Percentiles rank a stretch among this genome's conserved stretches.
Evolutionary conservation across 1,140 invertebrate genomes (phyloP).

Genomic region (Rhizoglyphus robini): DNA sequence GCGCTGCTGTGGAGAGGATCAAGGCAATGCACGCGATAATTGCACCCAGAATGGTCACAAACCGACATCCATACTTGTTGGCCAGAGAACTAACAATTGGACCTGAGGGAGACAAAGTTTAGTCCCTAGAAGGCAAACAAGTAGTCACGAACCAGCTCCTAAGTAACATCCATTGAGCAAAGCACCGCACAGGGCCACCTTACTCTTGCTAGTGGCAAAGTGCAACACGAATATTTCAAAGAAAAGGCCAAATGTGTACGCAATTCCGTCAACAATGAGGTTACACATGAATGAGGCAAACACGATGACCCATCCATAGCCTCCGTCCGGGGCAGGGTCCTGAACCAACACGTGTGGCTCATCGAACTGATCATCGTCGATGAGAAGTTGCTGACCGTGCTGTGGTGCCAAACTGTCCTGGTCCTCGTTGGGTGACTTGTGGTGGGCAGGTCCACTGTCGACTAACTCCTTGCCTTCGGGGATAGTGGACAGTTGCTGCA

Average conservation of each 20-base stretch:
- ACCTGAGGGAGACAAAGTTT: slow-evolving; percentile 40
- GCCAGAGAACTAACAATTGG: slow-evolving; percentile 86
- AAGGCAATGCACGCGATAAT: slow-evolving; percentile 72
- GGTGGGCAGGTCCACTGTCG: background rate
- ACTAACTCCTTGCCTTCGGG: slow-evolving; percentile 14
- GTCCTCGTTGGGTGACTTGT: background rate
- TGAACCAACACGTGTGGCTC: slow-evolving; percentile 16
- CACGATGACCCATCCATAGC: slow-evolving; percentile 76
- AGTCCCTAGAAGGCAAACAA: background rate
- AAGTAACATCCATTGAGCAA: slow-evolving; percentile 85
- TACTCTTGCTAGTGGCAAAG: slow-evolving; percentile 72
- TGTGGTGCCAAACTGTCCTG: background rate
- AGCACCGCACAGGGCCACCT: slow-evolving; percentile 83
- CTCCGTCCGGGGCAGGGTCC: slow-evolving; percentile 34
- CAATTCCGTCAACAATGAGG: slow-evolving; percentile 91
- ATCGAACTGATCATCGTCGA: slow-evolving; percentile 11
- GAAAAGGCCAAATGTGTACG: slow-evolving; percentile 83
- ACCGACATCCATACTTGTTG: slow-evolving; percentile 86
- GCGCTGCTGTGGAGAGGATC: slow-evolving; percentile 68
- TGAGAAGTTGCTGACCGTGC: background rate
- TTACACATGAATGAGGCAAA: slow-evolving; percentile 94
- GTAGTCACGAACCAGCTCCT: slow-evolving; percentile 48
- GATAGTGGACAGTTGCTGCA: slow-evolving; percentile 8
- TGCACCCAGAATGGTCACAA: slow-evolving; percentile 78
- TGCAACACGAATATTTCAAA: slow-evolving; percentile 60